phyloP scores from a whole-genome alignment of 2,113 vertebrate genomes.

The Vulpes vulpes region DNA sequence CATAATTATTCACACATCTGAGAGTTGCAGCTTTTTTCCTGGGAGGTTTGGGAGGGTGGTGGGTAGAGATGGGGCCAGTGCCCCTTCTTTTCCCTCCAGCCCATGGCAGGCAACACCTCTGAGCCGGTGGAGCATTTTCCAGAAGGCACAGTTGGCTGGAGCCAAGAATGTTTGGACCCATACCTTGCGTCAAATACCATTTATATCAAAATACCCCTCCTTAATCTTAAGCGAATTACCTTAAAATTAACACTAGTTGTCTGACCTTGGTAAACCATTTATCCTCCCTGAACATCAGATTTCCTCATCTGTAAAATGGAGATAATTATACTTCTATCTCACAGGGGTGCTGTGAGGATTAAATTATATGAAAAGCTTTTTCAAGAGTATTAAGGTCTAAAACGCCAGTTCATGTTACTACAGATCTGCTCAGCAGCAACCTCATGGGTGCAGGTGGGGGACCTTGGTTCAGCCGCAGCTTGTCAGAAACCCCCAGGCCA shows the following conservation, averaged over 20 bases:
- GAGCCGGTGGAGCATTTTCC: background rate
- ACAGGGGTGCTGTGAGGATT: background rate
- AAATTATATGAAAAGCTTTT: constrained; percentile 49
- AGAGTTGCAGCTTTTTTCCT: background rate
- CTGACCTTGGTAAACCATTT: background rate
- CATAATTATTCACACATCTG: background rate
- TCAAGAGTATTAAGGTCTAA: constrained; percentile 25
- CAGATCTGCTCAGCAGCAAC: background rate
- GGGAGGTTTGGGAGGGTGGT: background rate
- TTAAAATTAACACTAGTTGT: background rate
- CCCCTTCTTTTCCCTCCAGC: background rate
- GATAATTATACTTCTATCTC: constrained; percentile 24
- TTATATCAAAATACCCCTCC: background rate
- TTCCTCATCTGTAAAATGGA: constrained; percentile 29
- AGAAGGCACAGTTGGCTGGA: background rate
- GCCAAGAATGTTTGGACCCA: background rate
- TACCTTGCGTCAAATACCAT: constrained; percentile 1
- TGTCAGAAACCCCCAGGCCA: background rate
- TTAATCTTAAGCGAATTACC: constrained; percentile 29
- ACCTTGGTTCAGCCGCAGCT: too few relatives aligned
- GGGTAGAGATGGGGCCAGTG: background rate
- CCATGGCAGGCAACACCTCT: background rate
- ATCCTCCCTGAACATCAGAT: constrained; percentile 14
- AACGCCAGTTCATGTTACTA: background rate
- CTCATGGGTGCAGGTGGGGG: background rate